phyloP scores from a whole-genome alignment of 1,140 invertebrate species.

The Ganaspis sp. region DNA sequence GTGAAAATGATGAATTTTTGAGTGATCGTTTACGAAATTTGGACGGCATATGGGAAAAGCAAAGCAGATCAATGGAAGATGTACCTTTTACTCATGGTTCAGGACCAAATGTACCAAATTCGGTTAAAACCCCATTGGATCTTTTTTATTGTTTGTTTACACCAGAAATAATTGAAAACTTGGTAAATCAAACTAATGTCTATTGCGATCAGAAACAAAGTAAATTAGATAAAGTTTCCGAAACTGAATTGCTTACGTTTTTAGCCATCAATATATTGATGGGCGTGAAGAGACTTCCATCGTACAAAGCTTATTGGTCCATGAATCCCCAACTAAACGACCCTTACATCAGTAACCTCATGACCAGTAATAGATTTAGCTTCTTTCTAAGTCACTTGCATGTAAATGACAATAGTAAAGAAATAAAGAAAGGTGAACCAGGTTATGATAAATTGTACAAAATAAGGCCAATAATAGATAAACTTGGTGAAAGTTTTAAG shows the following conservation, averaged over 20 bases:
- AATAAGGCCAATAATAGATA: neutral
- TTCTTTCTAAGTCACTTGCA: neutral
- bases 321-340: neutral
- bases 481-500: neutral
- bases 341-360: neutral
- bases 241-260: slow-evolving; percentile 31
- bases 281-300: neutral
- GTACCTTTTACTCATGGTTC: slow-evolving; percentile 18
- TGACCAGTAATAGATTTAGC: neutral
- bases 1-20: slow-evolving; percentile 11
- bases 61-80: slow-evolving; percentile 14
- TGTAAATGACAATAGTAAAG: neutral
- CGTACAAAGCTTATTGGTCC: neutral
- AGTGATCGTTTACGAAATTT: slow-evolving; percentile 31
- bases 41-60: slow-evolving; percentile 34
- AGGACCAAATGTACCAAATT: slow-evolving; percentile 33
- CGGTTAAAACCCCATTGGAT: slow-evolving; percentile 1
- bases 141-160: slow-evolving; percentile 30
- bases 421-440: neutral
- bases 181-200: slow-evolving; percentile 32
- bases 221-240: slow-evolving; percentile 23
- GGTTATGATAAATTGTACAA: neutral
- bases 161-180: slow-evolving; percentile 19
- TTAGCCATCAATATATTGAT: slow-evolving; percentile 28
- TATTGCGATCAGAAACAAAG: slow-evolving; percentile 15